Percentiles rank a stretch among this genome's conserved stretches.
phyloP scores from a whole-genome alignment of 2,113 vertebrate genomes.

The Mormyrus lacerda region DNA sequence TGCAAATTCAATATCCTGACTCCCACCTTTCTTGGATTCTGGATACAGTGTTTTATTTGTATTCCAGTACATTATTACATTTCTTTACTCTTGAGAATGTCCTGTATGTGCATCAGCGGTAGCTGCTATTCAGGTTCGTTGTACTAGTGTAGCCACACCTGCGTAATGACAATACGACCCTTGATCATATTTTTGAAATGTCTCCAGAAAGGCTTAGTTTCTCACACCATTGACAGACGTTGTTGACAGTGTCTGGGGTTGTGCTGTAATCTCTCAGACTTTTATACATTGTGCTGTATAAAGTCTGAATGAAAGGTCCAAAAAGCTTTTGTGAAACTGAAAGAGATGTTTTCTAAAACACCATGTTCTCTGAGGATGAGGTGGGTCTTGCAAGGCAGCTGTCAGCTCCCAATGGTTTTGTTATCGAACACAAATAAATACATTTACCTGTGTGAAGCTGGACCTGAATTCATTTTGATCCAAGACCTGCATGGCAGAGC shows the following conservation, averaged over 20 bases:
- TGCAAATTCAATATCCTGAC: neutral
- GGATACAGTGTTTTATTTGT: neutral
- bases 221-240: neutral
- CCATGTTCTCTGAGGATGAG: neutral
- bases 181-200: neutral
- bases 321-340: neutral
- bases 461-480: neutral
- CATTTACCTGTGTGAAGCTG: neutral
- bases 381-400: neutral
- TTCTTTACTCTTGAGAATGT: neutral
- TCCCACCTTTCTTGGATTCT: neutral
- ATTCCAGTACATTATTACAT: neutral
- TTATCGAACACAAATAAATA: neutral
- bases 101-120: neutral
- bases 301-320: neutral
- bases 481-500: neutral
- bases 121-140: neutral
- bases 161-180: neutral
- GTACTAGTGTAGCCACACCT: neutral
- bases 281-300: neutral
- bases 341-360: neutral
- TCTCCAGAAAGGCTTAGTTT: neutral
- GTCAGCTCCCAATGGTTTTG: neutral
- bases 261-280: neutral
- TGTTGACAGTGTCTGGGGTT: neutral